Evolutionary conservation across 2,113 vertebrate genomes (phyloP), one percentile per base, ranked within the genome.

Genomic region (Gavialis gangeticus): DNA sequence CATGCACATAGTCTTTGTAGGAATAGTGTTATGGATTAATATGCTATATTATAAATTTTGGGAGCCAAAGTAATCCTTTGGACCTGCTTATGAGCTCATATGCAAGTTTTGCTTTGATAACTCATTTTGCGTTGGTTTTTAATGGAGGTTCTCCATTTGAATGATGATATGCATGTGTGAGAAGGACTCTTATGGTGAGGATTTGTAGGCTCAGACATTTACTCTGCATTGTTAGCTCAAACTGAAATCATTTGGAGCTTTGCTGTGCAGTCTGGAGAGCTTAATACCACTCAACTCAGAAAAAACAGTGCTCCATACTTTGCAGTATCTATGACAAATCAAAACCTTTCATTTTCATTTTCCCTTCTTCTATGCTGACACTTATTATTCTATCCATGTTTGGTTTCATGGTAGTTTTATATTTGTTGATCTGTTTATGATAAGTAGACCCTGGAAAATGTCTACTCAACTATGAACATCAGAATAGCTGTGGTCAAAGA

Each of bases 131-230:
- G 71, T 9, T 46, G 81, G 62, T 81, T 4, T 75, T 82, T 30
- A 58, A 75, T 84, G 78, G 66, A 24, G 75, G 95, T 77, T 89
- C 88, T 86, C 91, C 58, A 12, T 46, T 17, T 88, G 56, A 30
- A 22, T 17, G 19, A 71, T 75, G 71, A 3, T 59, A 34, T 27
- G 28, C 78, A 46, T 37, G 54, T 22, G 12, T 66, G 56, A 92
- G 79, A 24, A 87, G 76, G 54, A 6, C 8, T 18, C 6, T 57
- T 34, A 62, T 19, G 34, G 69, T 73, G 46, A 73, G 12, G 34
- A 37, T 73, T 28, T 30, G 10, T 27, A 81, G 85, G 13, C 46
- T 79, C 30, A 27, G 22, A 57, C 27, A 28, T 17, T 85, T 19
- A 3, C 6, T 27, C 22, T 79, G 16, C 58, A 25, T 46, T 94